Evolutionary conservation across 53 echinoderm and acorn worm species (phyloP).

Genomic region (Luidia sarsii): DNA sequence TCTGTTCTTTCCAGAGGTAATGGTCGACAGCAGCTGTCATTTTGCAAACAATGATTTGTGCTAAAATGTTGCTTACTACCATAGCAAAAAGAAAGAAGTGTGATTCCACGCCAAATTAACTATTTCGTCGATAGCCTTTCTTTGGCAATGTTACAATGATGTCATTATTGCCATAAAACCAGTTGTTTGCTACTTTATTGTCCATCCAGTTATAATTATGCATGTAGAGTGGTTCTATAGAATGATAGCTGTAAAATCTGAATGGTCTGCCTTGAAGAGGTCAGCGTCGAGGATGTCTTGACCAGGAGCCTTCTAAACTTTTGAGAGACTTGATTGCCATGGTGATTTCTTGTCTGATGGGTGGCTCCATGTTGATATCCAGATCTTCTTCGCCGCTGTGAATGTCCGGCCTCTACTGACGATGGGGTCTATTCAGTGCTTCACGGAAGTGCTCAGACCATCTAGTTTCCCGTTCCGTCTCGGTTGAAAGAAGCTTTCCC

Average conservation of each 20-base stretch:
- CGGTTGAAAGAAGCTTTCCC: not conserved
- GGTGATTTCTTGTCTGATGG: not conserved
- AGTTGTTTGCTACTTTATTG: conserved; percentile 28
- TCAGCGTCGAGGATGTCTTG: conserved; percentile 56
- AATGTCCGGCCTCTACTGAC: too few species aligned
- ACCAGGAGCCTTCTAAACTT: conserved; percentile 50
- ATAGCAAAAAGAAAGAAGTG: too few species aligned
- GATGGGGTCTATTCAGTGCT: conserved; percentile 58
- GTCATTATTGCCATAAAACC: conserved; percentile 18
- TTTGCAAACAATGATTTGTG: not conserved
- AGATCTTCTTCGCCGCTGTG: conserved; percentile 26
- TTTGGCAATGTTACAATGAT: conserved; percentile 15
- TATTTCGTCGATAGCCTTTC: conserved; percentile 21
- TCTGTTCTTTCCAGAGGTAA: conserved; percentile 39
- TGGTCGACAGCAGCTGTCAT: not conserved
- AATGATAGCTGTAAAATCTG: conserved; percentile 26
- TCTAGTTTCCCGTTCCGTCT: conserved; percentile 17
- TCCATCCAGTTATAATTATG: conserved; percentile 25
- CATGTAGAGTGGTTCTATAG: conserved; percentile 20
- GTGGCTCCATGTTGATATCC: conserved; percentile 28
- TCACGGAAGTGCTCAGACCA: conserved; percentile 62
- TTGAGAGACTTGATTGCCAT: not conserved
- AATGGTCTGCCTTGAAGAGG: conserved; percentile 41
- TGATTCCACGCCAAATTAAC: conserved; percentile 52
- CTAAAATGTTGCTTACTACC: conserved; percentile 19